Evolutionary conservation across 2,113 vertebrate genomes (phyloP), one percentile per base, ranked within the genome.

Genomic region (Phycodurus eques): DNA sequence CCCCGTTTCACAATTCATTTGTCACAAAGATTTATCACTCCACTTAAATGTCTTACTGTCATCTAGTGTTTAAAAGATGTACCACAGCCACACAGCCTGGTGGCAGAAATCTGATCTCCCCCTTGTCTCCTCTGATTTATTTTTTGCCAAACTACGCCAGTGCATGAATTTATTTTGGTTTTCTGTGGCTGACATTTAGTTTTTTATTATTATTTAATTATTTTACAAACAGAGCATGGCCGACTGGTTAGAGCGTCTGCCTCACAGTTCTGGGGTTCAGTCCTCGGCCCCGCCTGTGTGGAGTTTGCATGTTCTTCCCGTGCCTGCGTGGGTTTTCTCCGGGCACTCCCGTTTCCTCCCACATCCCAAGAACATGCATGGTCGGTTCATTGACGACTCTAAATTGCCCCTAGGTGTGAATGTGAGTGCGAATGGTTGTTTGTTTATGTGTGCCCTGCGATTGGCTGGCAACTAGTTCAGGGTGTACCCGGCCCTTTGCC

Each of bases 61-160:
- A 85, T 82, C 89, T 89, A 88, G 83, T 83, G 83, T 85, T 85
- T 73, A 46, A 69, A 87, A 78, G 62, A 76, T 70, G 72, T 84
- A 88, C 75, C 35, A 62, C 87, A 42, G 35, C 46, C 84, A 72
- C 35, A 54, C 85, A 47, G 43, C 35, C 60, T 73, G 68, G 27
- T 33, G 27, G 6, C 57, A 15, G 12, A 17, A 35, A 54, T 56
- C 42, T 5, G 0, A 27, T 67, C 44, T 5, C 43, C 43, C 42
- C 35, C 44, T 62, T 9, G 7, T 43, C 22, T 59, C 17, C 15
- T 43, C 43, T 47, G 2, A 8, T 51, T 15, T 68, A 5, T 39
- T 56, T 39, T 54, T n/a, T 22, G 19, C 46, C 35, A 60, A 15
- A 60, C n/a, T 33, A 51, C n/a, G 20, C 47, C 5, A 44, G 4